Conservation (phyloP, 2,797 vertebrate genomes). For the Kryptopterus vitreolus region DNA sequence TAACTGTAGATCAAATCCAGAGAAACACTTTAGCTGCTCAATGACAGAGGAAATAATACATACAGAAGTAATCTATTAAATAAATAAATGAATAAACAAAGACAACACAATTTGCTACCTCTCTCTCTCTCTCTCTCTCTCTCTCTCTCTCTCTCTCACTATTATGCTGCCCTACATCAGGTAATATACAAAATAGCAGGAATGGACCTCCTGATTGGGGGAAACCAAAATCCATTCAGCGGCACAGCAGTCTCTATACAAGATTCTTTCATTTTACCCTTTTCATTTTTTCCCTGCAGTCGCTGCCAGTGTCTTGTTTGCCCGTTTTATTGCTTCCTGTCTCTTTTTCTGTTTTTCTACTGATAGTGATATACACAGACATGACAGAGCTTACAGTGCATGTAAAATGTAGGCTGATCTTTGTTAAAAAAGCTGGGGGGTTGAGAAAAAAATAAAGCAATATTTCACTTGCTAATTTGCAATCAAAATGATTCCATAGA, state of each 20-base stretch:
- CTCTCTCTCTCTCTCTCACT: not conserved
- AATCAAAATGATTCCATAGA: no score
- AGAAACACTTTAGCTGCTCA: constrained; percentile 4
- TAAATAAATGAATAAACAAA: constrained; percentile 15
- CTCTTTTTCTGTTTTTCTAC: not conserved
- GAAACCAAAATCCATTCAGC: constrained; percentile 12
- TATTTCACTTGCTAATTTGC: no score
- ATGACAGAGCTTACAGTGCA: not conserved
- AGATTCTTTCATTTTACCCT: not conserved
- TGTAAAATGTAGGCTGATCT: no score
- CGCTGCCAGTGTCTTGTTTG: not conserved
- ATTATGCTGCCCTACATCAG: not conserved
- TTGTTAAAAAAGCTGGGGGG: no score
- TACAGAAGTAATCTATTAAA: constrained; percentile 20
- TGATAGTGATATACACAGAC: constrained; percentile 4
- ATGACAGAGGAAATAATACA: not conserved
- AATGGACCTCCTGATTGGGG: constrained; percentile 26
- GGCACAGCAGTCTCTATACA: not conserved
- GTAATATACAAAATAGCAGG: constrained; percentile 32
- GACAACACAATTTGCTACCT: not conserved
- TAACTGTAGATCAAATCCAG: not conserved
- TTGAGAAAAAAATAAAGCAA: no score
- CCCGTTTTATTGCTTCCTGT: constrained; percentile 14
- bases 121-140: not conserved
- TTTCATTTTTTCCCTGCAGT: no score